phyloP scores from a whole-genome alignment of 2,797 vertebrate species.

The Mustela erminea region DNA sequence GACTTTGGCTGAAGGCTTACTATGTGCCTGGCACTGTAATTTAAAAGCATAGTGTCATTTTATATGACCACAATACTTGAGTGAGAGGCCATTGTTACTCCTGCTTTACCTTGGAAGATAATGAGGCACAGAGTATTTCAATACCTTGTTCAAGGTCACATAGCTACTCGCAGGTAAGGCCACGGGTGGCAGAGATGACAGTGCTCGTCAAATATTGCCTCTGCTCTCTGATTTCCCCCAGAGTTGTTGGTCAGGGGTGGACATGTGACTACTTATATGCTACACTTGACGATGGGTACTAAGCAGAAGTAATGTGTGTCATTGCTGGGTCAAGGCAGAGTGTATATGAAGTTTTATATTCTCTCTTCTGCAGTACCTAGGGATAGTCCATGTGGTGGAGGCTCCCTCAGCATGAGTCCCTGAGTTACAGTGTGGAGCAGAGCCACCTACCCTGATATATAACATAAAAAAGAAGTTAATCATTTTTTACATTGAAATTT shows the following conservation, averaged over 20 bases:
- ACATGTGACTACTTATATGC: not conserved
- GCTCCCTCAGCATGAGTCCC: not conserved
- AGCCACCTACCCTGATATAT: not conserved
- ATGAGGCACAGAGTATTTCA: not conserved
- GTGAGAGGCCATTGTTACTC: not conserved
- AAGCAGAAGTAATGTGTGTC: not conserved
- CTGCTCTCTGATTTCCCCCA: not conserved
- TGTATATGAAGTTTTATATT: not conserved
- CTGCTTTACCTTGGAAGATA: slow-evolving; percentile 9
- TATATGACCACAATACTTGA: slow-evolving; percentile 18
- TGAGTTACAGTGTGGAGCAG: not conserved
- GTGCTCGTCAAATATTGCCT: not conserved
- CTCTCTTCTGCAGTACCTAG: not conserved
- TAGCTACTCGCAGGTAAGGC: not conserved
- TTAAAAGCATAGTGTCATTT: slow-evolving; percentile 57
- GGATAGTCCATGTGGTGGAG: not conserved
- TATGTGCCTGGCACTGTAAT: slow-evolving; percentile 40
- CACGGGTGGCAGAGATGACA: not conserved
- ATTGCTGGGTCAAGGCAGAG: not conserved
- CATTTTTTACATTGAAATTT: not conserved
- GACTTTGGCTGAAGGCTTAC: slow-evolving; percentile 41
- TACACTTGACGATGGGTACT: not conserved
- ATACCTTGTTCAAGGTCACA: slow-evolving; percentile 1
- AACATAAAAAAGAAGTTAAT: not conserved
- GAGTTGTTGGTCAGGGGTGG: not conserved